Evolutionary conservation across 2,797 vertebrate species (phyloP).

Genomic region (Neoniphon sammara): DNA sequence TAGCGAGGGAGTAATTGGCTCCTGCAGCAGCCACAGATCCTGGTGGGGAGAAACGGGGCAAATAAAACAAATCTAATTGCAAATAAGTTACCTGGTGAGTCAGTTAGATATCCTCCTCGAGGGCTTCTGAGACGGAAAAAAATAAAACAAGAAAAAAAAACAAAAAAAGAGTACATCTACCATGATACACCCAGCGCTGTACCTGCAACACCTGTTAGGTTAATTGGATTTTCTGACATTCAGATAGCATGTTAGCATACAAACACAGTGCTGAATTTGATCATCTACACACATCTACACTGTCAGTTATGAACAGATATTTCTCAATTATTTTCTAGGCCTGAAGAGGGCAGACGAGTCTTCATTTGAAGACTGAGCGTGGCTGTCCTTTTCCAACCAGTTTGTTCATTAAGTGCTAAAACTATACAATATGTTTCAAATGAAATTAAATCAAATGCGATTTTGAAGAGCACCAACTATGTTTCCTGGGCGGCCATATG

Average conservation of each 20-base stretch:
- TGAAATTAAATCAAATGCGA: background rate
- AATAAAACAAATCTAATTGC: conserved; percentile 81
- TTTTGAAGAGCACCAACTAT: background rate
- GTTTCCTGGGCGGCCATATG: background rate
- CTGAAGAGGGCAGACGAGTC: conserved; percentile 85
- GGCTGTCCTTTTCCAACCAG: conserved; percentile 20
- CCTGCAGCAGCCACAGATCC: conserved; percentile 56
- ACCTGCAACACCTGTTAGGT: conserved; percentile 69
- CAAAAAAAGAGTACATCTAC: conserved; percentile 31
- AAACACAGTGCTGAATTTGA: conserved; percentile 29
- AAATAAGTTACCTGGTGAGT: conserved; percentile 77
- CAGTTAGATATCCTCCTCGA: conserved; percentile 63
- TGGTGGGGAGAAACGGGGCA: conserved; percentile 67
- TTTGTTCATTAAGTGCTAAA: conserved; percentile 6
- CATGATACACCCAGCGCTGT: conserved; percentile 53
- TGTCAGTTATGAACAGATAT: conserved; percentile 6
- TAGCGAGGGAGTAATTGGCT: conserved; percentile 65
- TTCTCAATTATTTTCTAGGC: conserved; percentile 81
- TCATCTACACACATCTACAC: conserved; percentile 29
- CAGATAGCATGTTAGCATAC: background rate
- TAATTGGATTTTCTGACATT: conserved; percentile 73
- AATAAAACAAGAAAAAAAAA: conserved; percentile 32
- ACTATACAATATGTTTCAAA: conserved; percentile 1
- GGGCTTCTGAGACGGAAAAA: conserved; percentile 44
- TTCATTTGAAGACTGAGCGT: conserved; percentile 36